Evolutionary conservation across 2,113 vertebrate species (phyloP), one percentile per base, ranked within the genome.

Genomic region (Hyperoodon ampullatus): DNA sequence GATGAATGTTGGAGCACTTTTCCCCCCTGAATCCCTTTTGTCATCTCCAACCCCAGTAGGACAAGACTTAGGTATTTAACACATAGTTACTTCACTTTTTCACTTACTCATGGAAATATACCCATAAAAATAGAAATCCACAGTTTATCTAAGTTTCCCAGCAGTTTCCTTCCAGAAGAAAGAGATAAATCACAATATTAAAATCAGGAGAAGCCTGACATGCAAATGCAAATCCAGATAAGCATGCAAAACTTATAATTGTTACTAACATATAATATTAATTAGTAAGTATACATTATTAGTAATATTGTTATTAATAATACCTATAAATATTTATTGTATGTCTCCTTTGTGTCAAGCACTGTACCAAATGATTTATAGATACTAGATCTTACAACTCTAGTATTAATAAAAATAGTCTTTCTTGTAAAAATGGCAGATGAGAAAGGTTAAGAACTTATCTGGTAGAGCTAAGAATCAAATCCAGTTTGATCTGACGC

Each of bases 41-140:
- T 78, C 58, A 94, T 39, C 11, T 77, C 63, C 58, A 94, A 74
- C 1, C n/a, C 60, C 50, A 75, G 11, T 30, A 75, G 21, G 24
- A 85, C 2, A 90, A 66, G 39, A 94, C 18, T 65, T 68, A 72
- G 44, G 55, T 58, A 90, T 71, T 75, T 77, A 88, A 81, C 6
- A 66, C 16, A 39, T 11, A 74, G 87, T 82, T 90, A n/a, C 15
- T 85, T 94, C 33, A 80, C 89, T 93, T 96, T 82, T 96, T 24
- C 47, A 88, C 60, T 81, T 87, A 87, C 28, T 94, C 28, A 68
- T 80, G 21, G 47, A 84, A 81, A 68, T 50, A 93, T 33, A 77
- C 4, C 30, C 74, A 80, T 74, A 63, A 87, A 92, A 85, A 81
- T 61, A 94, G 53, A 96, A 96, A 88, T 18, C 16, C 12, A 50